Evolutionary conservation across 1,140 invertebrate genomes (phyloP), one percentile per base, ranked within the genome.

Genomic region (Nylanderia fulva): DNA sequence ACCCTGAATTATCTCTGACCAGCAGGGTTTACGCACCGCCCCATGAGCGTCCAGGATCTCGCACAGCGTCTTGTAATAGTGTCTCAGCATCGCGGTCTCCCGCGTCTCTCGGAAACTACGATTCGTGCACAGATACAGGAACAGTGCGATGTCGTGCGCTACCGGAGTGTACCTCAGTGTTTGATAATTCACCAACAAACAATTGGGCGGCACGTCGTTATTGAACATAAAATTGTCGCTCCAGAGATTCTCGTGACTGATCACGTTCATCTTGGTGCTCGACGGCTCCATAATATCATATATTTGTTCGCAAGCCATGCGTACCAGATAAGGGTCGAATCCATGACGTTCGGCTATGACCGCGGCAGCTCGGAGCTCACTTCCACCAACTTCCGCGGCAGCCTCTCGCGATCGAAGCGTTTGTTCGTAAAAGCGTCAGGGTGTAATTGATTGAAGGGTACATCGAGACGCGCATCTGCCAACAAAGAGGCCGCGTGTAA

Each of bases 241-340:
- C 96, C 96, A 96, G 4, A 96, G 86, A 92, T 97, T 96, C 0
- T 95, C 95, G 90, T 97, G 96, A 24, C 93, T 93, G 0, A 96
- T 87, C 0, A 95, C 95, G 79, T 96, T 97, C n/a, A 93, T 91
- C 64, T 95, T 95, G 27, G 90, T 94, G 5, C 89, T 48, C 2
- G 95, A 96, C 0, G 95, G 94, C 83, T 94, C 93, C 33, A 94
- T 91, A 0, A 95, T 92, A 13, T 95, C 91, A 21, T 94, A 94
- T 1, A 96, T 92, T 2, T 84, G 79, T 0, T 94, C 85, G 52
- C 91, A 90, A 0, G 92, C 92, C 33, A 95, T 91, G 39, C 91
- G 90, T 27, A 91, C 72, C 48, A 88, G 48, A 9, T 92, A 92
- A 0, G 90, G 85, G 56, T 94, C 90, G 27, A 94, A 58, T 15